A percentile compares a stretch with the other conserved stretches of the same genome.
phyloP scores from a whole-genome alignment of 1,140 invertebrate genomes.

The Schlechtendalia chinensis region DNA sequence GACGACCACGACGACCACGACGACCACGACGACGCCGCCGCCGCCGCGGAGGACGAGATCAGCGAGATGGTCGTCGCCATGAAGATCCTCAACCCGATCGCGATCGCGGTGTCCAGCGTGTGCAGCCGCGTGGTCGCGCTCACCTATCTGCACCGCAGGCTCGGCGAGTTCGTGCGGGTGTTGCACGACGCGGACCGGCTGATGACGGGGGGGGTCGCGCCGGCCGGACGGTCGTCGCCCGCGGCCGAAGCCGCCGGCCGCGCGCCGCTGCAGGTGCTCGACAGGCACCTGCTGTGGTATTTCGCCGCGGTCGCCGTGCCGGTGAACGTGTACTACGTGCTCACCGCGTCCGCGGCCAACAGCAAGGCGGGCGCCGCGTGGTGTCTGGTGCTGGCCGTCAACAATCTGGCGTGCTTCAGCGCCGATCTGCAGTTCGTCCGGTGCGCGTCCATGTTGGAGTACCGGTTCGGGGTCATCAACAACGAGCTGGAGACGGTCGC shows the following conservation, averaged over 20 bases:
- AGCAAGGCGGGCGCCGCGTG: slow-evolving; percentile 46
- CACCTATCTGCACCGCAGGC: slow-evolving; percentile 9
- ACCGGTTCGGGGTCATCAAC: slow-evolving; percentile 49
- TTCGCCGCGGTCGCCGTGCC: slow-evolving; percentile 37
- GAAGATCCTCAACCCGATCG: slow-evolving; percentile 51
- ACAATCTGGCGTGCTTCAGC: slow-evolving; percentile 48
- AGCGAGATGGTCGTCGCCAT: slow-evolving; percentile 48
- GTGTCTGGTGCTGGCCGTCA: slow-evolving; percentile 44
- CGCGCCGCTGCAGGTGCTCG: background rate
- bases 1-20: background rate
- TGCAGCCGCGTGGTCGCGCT: slow-evolving; percentile 34
- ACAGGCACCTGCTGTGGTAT: slow-evolving; percentile 29
- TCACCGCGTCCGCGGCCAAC: background rate
- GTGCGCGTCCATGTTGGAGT: slow-evolving; percentile 44
- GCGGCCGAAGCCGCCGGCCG: background rate
- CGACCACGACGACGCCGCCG: background rate
- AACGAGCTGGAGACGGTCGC: slow-evolving; percentile 13
- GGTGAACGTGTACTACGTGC: slow-evolving; percentile 48
- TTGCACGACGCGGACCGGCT: slow-evolving; percentile 38
- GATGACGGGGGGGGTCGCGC: background rate
- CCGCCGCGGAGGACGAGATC: background rate
- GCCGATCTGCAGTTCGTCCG: slow-evolving; percentile 51
- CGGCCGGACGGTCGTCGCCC: no score
- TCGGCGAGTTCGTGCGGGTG: slow-evolving; percentile 18
- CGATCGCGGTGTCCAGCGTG: slow-evolving; percentile 48